Evolutionary conservation across 2,797 vertebrate genomes (phyloP).

Genomic region (Parauchenoglanis punctatus): DNA sequence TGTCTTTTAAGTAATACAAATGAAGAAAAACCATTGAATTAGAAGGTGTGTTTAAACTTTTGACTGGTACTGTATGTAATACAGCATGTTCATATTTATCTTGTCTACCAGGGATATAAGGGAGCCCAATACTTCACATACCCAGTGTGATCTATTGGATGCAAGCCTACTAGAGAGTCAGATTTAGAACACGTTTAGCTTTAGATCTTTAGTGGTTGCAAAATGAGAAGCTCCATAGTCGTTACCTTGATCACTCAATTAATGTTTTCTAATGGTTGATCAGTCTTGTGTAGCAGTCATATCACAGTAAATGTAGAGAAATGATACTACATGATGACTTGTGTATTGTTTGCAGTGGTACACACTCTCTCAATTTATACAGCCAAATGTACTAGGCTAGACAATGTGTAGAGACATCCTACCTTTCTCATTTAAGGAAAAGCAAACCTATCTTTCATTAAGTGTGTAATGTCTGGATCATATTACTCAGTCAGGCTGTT

Average conservation of each 20-base stretch:
- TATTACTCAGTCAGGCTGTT: constrained; percentile 22
- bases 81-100: neutral
- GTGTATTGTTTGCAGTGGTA: neutral
- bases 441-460: constrained; percentile 38
- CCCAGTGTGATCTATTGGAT: neutral
- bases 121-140: constrained; percentile 8
- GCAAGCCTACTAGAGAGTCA: neutral
- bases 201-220: neutral
- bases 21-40: too few species aligned
- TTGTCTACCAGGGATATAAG: neutral
- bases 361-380: neutral
- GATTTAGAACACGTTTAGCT: neutral
- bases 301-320: neutral
- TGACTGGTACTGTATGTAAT: neutral
- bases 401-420: neutral
- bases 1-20: too few species aligned
- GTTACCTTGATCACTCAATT: neutral
- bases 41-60: too few species aligned
- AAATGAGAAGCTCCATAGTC: neutral
- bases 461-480: constrained; percentile 20
- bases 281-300: neutral
- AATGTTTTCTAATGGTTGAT: neutral
- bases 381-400: neutral
- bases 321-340: neutral
- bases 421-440: constrained; percentile 10